Evolutionary conservation across 2,797 vertebrate species (phyloP).

Genomic region (Cynopterus sphinx): DNA sequence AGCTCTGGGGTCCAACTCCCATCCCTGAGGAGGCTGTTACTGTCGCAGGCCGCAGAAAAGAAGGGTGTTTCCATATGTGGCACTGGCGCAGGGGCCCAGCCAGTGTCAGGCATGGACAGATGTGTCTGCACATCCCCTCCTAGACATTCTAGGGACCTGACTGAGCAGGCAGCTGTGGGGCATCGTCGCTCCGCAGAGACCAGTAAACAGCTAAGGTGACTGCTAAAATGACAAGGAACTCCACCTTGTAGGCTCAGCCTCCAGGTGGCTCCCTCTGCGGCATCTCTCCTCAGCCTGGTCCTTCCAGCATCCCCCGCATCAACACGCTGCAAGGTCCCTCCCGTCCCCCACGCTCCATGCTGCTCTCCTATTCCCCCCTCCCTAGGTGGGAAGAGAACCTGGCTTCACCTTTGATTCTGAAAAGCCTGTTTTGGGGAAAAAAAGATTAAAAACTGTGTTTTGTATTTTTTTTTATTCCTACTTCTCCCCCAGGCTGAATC

Average conservation of each 20-base stretch:
- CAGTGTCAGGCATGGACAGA: no score
- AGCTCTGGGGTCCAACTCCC: no score
- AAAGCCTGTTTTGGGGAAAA: not conserved
- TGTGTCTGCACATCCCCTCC: no score
- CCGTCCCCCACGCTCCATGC: fast-evolving
- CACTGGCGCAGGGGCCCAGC: no score
- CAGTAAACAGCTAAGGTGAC: no score
- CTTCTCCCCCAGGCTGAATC: not conserved
- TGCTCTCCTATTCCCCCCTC: not conserved
- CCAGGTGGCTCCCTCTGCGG: not conserved
- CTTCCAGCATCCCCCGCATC: not conserved
- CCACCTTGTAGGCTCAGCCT: not conserved
- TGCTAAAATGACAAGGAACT: no score
- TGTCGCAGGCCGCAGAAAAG: no score
- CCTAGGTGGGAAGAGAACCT: not conserved
- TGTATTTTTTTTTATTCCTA: not conserved
- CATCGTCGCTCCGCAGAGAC: no score
- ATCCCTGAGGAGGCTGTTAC: no score
- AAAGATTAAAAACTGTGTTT: not conserved
- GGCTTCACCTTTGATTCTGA: not conserved
- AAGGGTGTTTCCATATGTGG: no score
- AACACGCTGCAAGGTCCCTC: not conserved
- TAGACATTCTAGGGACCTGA: no score
- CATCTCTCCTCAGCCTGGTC: fast-evolving
- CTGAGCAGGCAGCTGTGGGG: no score